Conservation (phyloP, 2,797 vertebrate genomes). For the Sebastes diaconus region DNA sequence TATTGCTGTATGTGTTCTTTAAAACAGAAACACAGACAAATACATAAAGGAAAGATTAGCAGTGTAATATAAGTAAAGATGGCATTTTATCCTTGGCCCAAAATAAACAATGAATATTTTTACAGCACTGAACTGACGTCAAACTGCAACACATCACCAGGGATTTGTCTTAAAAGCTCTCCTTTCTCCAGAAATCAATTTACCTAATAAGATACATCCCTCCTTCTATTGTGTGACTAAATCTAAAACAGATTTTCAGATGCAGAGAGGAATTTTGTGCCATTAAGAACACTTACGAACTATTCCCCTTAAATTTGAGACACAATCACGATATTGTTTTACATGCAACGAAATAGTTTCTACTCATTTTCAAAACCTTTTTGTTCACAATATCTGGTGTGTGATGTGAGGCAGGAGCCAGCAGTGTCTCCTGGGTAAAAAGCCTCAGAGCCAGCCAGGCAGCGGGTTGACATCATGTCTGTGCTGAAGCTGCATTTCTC, state of each 20-base stretch:
- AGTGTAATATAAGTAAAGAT: background rate
- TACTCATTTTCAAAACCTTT: background rate
- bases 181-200: constrained; percentile 4
- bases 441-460: constrained; percentile 4
- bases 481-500: background rate
- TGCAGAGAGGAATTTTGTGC: background rate
- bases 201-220: background rate
- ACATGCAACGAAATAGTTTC: background rate
- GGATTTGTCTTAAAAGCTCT: constrained; percentile 1
- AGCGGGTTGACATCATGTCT: constrained; percentile 55
- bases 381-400: background rate
- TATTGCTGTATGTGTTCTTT: background rate
- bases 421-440: constrained; percentile 33
- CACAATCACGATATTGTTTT: constrained; percentile 2
- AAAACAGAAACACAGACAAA: background rate
- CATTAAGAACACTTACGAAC: background rate
- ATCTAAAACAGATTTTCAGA: constrained; percentile 25
- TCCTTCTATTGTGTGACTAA: constrained; percentile 15
- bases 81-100: background rate
- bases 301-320: constrained; percentile 2
- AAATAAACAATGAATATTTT: background rate
- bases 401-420: constrained; percentile 23
- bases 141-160: constrained; percentile 8
- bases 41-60: background rate
- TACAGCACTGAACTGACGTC: background rate